These are phyloP conservation scores for Cryptus viduatorius DNA, from an alignment of 2,888 invertebrate genomes.

Conservation along the genomic window DNA sequence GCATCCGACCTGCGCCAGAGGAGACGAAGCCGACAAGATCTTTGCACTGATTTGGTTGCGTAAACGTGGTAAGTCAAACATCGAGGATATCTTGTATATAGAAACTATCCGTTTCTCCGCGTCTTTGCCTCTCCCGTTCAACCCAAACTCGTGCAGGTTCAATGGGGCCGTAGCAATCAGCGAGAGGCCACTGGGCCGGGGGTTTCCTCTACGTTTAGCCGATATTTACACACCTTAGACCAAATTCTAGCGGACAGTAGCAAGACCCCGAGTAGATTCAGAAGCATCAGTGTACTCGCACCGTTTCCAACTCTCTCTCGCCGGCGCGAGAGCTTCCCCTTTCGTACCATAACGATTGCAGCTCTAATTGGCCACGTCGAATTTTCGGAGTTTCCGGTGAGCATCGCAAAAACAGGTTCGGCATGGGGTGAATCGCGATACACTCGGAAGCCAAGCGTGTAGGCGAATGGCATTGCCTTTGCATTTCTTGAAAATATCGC, in stretches of 20 bases:
- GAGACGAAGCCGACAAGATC: conserved; percentile 52
- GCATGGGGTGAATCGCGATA: conserved; percentile 15
- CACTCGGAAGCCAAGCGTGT: background rate
- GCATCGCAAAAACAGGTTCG: conserved; percentile 26
- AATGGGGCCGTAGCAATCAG: conserved; percentile 75
- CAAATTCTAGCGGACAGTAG: conserved; percentile 74
- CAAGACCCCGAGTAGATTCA: conserved; percentile 74
- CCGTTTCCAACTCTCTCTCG: conserved; percentile 1
- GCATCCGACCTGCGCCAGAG: conserved; percentile 27
- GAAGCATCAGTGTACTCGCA: conserved; percentile 41
- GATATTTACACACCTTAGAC: conserved; percentile 75
- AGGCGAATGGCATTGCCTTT: conserved; percentile 2
- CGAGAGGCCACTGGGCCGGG: conserved; percentile 66
- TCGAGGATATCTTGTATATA: conserved; percentile 49
- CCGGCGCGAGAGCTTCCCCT: background rate
- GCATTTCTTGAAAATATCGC: conserved; percentile 19
- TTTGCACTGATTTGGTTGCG: conserved; percentile 62
- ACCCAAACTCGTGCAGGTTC: conserved; percentile 68
- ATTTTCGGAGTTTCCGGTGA: conserved; percentile 37
- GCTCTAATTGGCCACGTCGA: conserved; percentile 53
- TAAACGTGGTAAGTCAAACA: conserved; percentile 66
- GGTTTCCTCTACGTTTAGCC: conserved; percentile 64
- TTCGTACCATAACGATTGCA: conserved; percentile 37
- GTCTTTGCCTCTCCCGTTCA: conserved; percentile 43
- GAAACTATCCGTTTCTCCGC: conserved; percentile 9